A percentile compares a stretch with the other conserved stretches of the same genome.
These are phyloP conservation scores for Phymorhynchus buccinoides DNA, from an alignment of 1,140 invertebrate species.

Conservation along the genomic window DNA sequence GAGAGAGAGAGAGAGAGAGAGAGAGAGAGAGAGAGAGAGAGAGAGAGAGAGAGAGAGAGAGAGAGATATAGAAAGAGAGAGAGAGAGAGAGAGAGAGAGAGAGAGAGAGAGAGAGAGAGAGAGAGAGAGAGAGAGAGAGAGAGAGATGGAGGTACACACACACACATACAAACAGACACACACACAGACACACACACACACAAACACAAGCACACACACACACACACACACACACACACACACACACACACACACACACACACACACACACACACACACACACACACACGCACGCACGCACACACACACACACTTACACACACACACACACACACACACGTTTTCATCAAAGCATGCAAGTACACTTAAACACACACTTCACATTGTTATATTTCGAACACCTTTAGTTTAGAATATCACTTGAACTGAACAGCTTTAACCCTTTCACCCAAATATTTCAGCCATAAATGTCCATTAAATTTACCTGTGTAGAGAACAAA, in stretches of 20 bases:
- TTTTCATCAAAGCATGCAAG: too few species aligned
- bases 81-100: not conserved
- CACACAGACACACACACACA: not conserved
- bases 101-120: not conserved
- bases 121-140: not conserved
- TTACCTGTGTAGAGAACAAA: too few species aligned
- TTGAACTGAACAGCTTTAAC: too few species aligned
- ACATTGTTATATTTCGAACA: too few species aligned
- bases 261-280: slow-evolving; percentile 11
- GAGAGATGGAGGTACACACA: not conserved
- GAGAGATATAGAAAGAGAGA: not conserved
- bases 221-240: slow-evolving; percentile 11
- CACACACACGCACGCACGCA: not conserved
- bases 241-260: slow-evolving; percentile 17
- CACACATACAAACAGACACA: not conserved
- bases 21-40: not conserved
- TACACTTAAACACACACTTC: too few species aligned
- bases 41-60: not conserved
- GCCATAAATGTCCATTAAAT: too few species aligned
- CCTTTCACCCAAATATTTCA: too few species aligned
- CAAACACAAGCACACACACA: slow-evolving; percentile 4
- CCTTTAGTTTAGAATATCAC: too few species aligned
- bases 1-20: not conserved
- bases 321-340: too few species aligned
- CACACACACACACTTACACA: too few species aligned